Evolutionary conservation across 2,888 invertebrate genomes (phyloP).

Genomic region (Dusona sp.): DNA sequence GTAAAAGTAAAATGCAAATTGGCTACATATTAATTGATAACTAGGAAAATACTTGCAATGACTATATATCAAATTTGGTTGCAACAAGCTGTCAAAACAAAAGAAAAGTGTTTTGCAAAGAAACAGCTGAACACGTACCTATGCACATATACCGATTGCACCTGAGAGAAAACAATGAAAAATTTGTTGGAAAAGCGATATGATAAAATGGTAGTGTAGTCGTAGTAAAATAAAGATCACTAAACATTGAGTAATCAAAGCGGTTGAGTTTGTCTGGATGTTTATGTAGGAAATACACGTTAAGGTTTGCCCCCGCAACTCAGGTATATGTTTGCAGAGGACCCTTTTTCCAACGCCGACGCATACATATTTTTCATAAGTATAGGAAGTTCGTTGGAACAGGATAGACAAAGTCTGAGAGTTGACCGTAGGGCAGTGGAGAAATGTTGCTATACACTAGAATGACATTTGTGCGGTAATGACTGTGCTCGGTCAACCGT

Average conservation of each 20-base stretch:
- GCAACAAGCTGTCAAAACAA: conserved; percentile 22
- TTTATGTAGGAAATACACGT: conserved; percentile 56
- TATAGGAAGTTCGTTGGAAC: conserved; percentile 43
- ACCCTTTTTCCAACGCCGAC: conserved; percentile 62
- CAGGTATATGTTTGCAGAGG: conserved; percentile 61
- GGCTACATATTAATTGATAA: neutral
- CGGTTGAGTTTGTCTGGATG: conserved; percentile 31
- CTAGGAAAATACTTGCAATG: neutral
- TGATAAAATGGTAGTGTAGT: conserved; percentile 27
- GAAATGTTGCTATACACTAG: neutral
- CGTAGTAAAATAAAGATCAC: conserved; percentile 41
- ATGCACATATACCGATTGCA: conserved; percentile 1
- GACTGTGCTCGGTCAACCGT: conserved; percentile 64
- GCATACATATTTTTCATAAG: conserved; percentile 36
- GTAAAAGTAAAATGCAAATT: neutral
- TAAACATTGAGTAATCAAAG: conserved; percentile 67
- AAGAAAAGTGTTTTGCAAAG: conserved; percentile 27
- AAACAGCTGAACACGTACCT: conserved; percentile 35
- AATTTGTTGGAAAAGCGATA: conserved; percentile 36
- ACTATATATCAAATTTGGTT: neutral
- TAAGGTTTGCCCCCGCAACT: conserved; percentile 1
- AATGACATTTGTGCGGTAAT: conserved; percentile 50
- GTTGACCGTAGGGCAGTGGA: conserved; percentile 12
- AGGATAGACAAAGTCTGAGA: conserved; percentile 32
- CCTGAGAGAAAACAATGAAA: conserved; percentile 8